Evolutionary conservation across 2,113 vertebrate genomes (phyloP).

Genomic region (Protobothrops flavoviridis): DNA sequence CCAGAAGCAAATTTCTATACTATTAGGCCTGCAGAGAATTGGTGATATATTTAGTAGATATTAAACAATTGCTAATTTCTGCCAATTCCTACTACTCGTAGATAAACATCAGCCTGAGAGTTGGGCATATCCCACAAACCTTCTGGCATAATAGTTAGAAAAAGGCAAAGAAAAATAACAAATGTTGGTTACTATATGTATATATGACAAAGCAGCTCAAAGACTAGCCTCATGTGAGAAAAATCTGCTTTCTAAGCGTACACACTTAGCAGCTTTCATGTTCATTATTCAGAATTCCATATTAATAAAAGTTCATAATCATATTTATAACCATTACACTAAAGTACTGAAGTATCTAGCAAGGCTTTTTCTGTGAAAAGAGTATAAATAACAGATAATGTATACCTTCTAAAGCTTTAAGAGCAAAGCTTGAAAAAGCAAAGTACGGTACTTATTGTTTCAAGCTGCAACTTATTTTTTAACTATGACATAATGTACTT

Average conservation of each 20-base stretch:
- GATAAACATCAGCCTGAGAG: not conserved
- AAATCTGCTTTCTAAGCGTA: constrained; percentile 28
- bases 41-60: not conserved
- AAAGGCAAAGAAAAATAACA: not conserved
- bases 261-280: constrained; percentile 22
- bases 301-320: not conserved
- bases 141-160: not conserved
- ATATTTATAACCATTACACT: constrained; percentile 25
- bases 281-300: constrained; percentile 19
- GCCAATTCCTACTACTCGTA: not conserved
- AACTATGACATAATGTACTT: constrained; percentile 72
- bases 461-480: constrained; percentile 65
- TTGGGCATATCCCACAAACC: not conserved
- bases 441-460: constrained; percentile 70
- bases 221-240: rapidly evolving
- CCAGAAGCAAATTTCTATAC: not conserved
- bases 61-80: not conserved
- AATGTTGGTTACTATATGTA: not conserved
- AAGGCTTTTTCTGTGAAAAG: not conserved
- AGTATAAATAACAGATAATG: constrained; percentile 51
- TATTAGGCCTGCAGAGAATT: not conserved
- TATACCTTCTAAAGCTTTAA: constrained; percentile 51
- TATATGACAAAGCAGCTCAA: not conserved
- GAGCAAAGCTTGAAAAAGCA: constrained; percentile 65
- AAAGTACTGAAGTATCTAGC: not conserved